Evolutionary conservation across 2,888 invertebrate genomes (phyloP), one percentile per base, ranked within the genome.

Genomic region (Sarcophaga subvicina): DNA sequence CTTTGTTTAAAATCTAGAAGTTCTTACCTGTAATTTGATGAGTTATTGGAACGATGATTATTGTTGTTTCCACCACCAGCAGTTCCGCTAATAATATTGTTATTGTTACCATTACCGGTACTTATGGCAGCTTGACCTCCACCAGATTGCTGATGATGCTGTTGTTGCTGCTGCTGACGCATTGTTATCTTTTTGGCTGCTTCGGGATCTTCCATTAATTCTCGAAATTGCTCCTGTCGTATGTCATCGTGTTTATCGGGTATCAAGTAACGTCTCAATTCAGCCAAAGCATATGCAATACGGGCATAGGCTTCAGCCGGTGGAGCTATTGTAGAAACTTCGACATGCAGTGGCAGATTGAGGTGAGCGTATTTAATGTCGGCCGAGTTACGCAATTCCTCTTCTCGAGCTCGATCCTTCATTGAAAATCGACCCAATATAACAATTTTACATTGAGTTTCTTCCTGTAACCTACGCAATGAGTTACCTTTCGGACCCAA

Each of bases 391-490:
- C 98, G 95, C 45, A 97, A 94, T 91, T 97, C 97, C 90, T 97
- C 97, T 92, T 97, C 98, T 94, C 97, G 96, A 91, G 95, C 95
- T 67, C 96, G 97, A 93, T 98, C 98, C 93, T 97, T 96, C 97
- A 98, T 98, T 1, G 98, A 98, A 78, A 98, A 98, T 89, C 97
- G 95, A 14, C 98, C 98, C 25, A 98, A 95, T 59, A 98, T 97
- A n/a, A 98, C 98, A 96, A 98, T 98, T 94, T 98, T 98, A 91
- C 98, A 98, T 95, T 98, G 97, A 5, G 98, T 98, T 92, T 98
- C 98, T 91, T 98, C 98, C 93, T 98, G 98, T 59, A 98, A 94
- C 86, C 97, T 96, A 92, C 98, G 98, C 95, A 98, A 95, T 12
- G 98, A 98, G 93, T 97, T 98, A 75, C 98, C 98, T 94, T 98